Evolutionary conservation across 2,888 invertebrate species (phyloP), one percentile per base, ranked within the genome.

Genomic region (Odiellus spinosus): DNA sequence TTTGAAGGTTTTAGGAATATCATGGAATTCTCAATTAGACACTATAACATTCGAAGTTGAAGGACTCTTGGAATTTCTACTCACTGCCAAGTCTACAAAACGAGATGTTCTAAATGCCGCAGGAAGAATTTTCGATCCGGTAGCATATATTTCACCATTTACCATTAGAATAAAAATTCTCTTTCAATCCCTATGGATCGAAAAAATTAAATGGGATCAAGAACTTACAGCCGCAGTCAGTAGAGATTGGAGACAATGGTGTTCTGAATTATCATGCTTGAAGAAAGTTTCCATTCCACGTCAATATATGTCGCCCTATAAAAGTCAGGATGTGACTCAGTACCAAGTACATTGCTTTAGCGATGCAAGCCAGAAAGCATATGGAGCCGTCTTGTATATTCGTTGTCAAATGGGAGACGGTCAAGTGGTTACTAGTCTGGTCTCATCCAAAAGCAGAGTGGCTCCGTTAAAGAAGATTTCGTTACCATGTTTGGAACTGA

Each of bases 121-220:
- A 26, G 26, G 5, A 4, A 44, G 35, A 11, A 35, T 36, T 18
- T 44, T 36, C 12, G 52, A 59, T 42, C 53, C 57, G 14, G 34
- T 55, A 17, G 58, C 56, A 4, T 42, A 54, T 5, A 19, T 50
- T 14, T 45, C 41, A 2, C 50, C 51, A 15, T 52, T 51, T 18
- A 48, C 26, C 6, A 45, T 52, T 42, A 18, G 40, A 6, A 46
- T 47, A 0, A 61, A 58, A 39, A 48, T 55, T 2, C 26, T 59
- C 3, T 45, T 61, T 14, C 58, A 59, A 50, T 33, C 52, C 3
- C 20, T 59, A 3, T 61, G 59, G 58, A 36, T 43, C 10, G 15
- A 36, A 6, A 47, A 51, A 3, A 5, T 53, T 3, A 46, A 36
- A 2, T 59, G 59, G 59, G 59, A 60, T 51, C n/a, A n/a, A n/a